Conservation (phyloP, 2,888 invertebrate genomes). For the Dolichopus griseipennis region DNA sequence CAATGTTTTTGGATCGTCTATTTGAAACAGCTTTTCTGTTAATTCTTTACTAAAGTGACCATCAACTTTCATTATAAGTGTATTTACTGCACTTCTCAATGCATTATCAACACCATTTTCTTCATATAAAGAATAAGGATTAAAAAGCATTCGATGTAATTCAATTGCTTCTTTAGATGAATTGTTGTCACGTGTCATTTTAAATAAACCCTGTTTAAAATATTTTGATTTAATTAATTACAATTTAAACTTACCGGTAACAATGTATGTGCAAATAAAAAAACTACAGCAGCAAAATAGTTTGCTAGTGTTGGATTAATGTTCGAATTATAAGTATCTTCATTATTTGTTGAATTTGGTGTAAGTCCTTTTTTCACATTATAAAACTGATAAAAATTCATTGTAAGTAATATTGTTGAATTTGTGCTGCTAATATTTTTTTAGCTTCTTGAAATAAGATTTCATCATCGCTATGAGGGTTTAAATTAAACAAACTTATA, state of each 20-base stretch:
- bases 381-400: conserved; percentile 68
- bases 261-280: conserved; percentile 82
- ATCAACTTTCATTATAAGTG: conserved; percentile 48
- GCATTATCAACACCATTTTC: conserved; percentile 54
- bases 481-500: conserved; percentile 48
- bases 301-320: conserved; percentile 73
- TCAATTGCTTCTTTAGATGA: conserved; percentile 58
- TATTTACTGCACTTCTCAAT: conserved; percentile 57
- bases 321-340: conserved; percentile 50
- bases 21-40: conserved; percentile 40
- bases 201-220: conserved; percentile 57
- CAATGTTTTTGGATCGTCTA: conserved; percentile 27
- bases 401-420: conserved; percentile 77
- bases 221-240: conserved; percentile 5
- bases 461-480: conserved; percentile 75
- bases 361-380: conserved; percentile 43
- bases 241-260: conserved; percentile 51
- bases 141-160: conserved; percentile 70
- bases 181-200: conserved; percentile 51
- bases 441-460: conserved; percentile 67
- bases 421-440: conserved; percentile 68
- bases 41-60: conserved; percentile 40
- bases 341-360: conserved; percentile 18
- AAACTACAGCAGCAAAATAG: conserved; percentile 74
- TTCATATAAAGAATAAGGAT: conserved; percentile 63